Conservation (phyloP, 2,113 vertebrate genomes). For the Cephalopholis sonnerati region DNA sequence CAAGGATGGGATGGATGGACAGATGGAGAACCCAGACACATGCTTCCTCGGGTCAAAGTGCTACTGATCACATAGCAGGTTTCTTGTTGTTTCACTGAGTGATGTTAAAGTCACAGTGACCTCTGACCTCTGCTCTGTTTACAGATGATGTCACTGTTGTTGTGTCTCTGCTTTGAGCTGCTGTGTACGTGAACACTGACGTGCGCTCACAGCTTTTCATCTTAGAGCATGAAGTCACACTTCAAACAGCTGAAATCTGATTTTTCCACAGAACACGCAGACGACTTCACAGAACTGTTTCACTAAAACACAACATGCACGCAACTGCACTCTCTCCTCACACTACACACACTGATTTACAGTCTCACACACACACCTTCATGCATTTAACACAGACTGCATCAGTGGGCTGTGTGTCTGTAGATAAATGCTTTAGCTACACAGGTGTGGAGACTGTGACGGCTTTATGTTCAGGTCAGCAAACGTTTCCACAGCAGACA, state of each 20-base stretch:
- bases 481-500: not conserved
- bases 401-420: not conserved
- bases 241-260: not conserved
- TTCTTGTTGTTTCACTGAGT: too few species aligned
- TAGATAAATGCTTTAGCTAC: not conserved
- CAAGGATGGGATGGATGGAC: too few species aligned
- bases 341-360: not conserved
- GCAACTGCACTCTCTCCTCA: not conserved
- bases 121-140: too few species aligned
- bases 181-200: too few species aligned
- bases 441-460: not conserved
- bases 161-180: too few species aligned
- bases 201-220: not conserved
- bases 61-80: too few species aligned
- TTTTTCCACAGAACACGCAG: not conserved
- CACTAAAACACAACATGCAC: not conserved
- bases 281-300: too few species aligned
- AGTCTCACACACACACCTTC: not conserved
- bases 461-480: conserved; percentile 15
- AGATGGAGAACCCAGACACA: too few species aligned
- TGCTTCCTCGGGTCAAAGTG: too few species aligned
- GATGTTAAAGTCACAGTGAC: too few species aligned
- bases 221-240: not conserved
- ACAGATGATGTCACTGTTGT: too few species aligned
- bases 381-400: not conserved